phyloP scores from a whole-genome alignment of 2,888 invertebrate genomes.

The Amblyjoppa fuscipennis region DNA sequence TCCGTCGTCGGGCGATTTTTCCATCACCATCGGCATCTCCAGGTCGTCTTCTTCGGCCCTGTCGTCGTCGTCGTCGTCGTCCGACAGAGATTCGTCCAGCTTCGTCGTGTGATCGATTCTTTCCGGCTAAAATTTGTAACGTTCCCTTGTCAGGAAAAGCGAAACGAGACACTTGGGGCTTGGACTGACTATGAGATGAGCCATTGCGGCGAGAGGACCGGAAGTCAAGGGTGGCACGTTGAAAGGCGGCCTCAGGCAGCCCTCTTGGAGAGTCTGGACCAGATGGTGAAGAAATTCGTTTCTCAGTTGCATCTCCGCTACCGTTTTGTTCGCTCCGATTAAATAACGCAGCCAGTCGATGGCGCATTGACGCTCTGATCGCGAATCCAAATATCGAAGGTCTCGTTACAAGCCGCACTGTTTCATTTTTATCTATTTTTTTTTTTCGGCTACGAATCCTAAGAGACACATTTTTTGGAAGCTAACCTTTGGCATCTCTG shows the following conservation, averaged over 20 bases:
- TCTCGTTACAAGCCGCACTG: not conserved
- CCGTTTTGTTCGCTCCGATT: conserved; percentile 83
- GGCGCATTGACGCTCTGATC: conserved; percentile 85
- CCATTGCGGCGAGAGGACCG: conserved; percentile 77
- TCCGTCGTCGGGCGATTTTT: conserved; percentile 87
- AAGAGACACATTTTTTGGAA: not conserved
- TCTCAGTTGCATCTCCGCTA: conserved; percentile 86
- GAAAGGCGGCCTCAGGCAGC: conserved; percentile 69
- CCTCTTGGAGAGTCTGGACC: conserved; percentile 73
- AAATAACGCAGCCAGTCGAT: conserved; percentile 86
- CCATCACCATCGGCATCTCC: conserved; percentile 85
- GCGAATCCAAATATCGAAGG: not conserved
- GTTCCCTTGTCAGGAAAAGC: not conserved
- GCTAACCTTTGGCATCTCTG: conserved; percentile 77
- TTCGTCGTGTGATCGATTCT: conserved; percentile 67
- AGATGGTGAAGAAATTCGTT: conserved; percentile 86
- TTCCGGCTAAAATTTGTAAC: conserved; percentile 62
- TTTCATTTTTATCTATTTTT: not conserved
- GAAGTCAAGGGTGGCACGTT: conserved; percentile 64
- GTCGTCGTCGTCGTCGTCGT: conserved; percentile 46
- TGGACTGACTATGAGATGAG: conserved; percentile 84
- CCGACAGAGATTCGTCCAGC: conserved; percentile 63
- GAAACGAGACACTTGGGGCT: not conserved
- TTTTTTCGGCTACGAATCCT: not conserved
- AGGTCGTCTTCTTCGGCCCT: conserved; percentile 46